Evolutionary conservation across 2,113 vertebrate genomes (phyloP), one percentile per base, ranked within the genome.

Genomic region (Clarias macrocephalus): DNA sequence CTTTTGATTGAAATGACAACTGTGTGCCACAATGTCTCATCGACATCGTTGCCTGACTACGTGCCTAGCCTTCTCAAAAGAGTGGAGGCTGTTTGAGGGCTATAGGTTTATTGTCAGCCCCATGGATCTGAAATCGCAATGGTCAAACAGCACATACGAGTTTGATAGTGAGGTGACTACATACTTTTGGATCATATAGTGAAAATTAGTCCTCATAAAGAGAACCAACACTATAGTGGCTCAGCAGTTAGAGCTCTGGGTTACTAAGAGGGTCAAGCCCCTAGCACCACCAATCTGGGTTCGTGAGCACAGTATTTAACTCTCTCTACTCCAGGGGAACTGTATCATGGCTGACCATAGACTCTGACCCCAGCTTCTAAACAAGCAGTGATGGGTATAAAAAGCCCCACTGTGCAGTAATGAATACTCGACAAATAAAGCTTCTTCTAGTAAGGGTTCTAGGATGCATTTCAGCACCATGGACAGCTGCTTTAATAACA

Each of bases 401-500:
- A 48, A 42, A 48, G 0, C 8, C 8, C 8, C 48, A 48, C 42
- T 42, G 42, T 42, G 42, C 48, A 48, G 48, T 48, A 48, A 48
- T 48, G 48, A 48, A 48, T 48, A 48, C 48, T 48, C 7, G 0
- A 48, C 48, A 48, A 48, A 48, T 1, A 48, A 7, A 48, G 48
- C 48, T 8, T 48, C 48, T 48, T 48, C 6, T 48, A 8, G 48
- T 48, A 48, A 48, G 48, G 6, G 76, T 9, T 5, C 12, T 18
- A n/a, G 25, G 28, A 60, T 59, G 30, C 15, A 66, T 23, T 84
- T 72, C 83, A 84, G 83, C 18, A 84, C 68, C 68, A 42, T 11
- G 68, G 83, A 84, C 68, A 84, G 83, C 70, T 66, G 23, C 59
- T 8, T 25, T 42, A 13, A 63, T 18, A 9, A 54, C 1, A 21